These are phyloP conservation scores for Diachasmimorpha longicaudata DNA, from an alignment of 1,140 invertebrate genomes.

Conservation along the genomic window DNA sequence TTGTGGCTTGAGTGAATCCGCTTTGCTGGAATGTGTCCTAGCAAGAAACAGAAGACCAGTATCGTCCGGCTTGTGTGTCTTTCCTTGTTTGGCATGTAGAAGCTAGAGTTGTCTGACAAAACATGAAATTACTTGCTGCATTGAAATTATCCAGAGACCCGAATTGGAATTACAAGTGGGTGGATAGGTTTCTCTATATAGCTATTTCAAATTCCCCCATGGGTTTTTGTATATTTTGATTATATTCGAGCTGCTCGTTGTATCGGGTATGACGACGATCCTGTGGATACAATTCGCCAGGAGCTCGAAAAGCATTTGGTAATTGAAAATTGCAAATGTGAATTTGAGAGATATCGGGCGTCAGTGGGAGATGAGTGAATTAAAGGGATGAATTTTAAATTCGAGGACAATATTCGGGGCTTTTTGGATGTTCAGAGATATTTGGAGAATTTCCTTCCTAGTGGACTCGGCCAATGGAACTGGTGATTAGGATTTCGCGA, in stretches of 20 bases:
- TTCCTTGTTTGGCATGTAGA: neutral
- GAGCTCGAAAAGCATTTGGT: neutral
- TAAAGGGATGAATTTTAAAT: too few species aligned
- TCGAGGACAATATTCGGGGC: too few species aligned
- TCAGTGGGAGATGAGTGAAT: too few species aligned
- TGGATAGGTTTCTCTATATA: neutral
- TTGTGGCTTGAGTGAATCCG: slow-evolving; percentile 17
- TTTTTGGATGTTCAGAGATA: too few species aligned
- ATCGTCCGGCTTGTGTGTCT: slow-evolving; percentile 16
- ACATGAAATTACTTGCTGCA: slow-evolving; percentile 16
- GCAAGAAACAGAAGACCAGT: slow-evolving; percentile 9
- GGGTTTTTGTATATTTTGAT: neutral
- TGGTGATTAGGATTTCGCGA: too few species aligned
- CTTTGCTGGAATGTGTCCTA: neutral
- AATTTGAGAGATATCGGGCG: too few species aligned
- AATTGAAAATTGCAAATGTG: neutral
- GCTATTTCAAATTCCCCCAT: neutral
- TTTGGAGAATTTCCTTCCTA: too few species aligned
- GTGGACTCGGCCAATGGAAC: too few species aligned
- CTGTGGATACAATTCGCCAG: neutral
- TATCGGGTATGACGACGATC: neutral
- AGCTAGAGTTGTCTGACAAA: slow-evolving; percentile 2
- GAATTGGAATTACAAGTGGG: slow-evolving; percentile 8
- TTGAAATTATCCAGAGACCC: slow-evolving; percentile 13
- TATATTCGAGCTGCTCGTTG: neutral